These are phyloP conservation scores for Pachypsylla venusta DNA, from an alignment of 1,140 invertebrate species.

Conservation along the genomic window DNA sequence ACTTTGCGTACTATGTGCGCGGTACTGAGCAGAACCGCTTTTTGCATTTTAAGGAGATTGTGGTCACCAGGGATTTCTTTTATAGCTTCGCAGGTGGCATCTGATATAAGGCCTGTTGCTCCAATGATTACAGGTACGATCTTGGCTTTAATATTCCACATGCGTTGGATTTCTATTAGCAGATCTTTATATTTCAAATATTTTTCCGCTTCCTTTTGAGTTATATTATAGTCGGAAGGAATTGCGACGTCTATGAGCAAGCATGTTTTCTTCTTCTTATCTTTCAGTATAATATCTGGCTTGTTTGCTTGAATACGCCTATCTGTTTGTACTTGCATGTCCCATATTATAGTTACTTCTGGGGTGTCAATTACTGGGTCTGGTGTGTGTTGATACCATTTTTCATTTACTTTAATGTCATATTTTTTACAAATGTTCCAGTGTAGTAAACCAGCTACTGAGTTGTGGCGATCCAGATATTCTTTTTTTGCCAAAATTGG, in stretches of 20 bases:
- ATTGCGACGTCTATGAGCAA: background rate
- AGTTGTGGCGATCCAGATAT: background rate
- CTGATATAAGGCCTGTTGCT: background rate
- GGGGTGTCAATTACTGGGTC: background rate
- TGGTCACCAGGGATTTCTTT: background rate
- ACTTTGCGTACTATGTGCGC: background rate
- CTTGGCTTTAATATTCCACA: background rate
- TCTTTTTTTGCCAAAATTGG: background rate
- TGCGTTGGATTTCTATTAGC: background rate
- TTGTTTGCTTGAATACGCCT: background rate
- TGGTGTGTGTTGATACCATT: background rate
- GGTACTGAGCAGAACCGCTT: background rate
- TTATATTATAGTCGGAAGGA: background rate
- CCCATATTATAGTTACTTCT: background rate
- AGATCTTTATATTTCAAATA: conserved; percentile 3
- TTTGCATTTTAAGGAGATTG: background rate
- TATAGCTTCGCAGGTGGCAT: background rate
- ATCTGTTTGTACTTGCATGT: background rate
- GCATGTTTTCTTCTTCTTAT: background rate
- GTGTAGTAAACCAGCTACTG: background rate
- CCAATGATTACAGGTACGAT: background rate
- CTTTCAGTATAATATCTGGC: background rate
- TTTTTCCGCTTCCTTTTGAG: background rate
- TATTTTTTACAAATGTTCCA: background rate
- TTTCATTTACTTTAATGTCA: background rate